Percentiles rank a stretch among this genome's conserved stretches.
Evolutionary conservation across 2,797 vertebrate genomes (phyloP).

Genomic region (Alfaro cultratus): DNA sequence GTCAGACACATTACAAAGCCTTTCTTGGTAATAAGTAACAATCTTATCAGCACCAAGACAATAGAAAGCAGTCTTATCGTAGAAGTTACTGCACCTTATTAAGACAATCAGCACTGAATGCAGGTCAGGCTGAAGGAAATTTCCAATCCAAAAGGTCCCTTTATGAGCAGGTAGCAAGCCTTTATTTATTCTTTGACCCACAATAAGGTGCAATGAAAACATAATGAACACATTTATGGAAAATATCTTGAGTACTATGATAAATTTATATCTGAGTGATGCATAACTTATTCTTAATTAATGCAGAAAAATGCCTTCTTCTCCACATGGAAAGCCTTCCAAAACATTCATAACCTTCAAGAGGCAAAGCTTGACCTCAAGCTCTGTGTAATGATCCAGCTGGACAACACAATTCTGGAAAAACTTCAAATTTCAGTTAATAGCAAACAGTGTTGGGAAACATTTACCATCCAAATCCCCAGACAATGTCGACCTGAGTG

Average conservation of each 20-base stretch:
- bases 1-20: constrained; percentile 29
- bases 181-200: constrained; percentile 10
- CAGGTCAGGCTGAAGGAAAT: constrained; percentile 19
- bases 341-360: not conserved
- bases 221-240: not conserved
- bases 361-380: not conserved
- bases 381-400: constrained; percentile 20
- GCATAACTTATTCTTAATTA: not conserved
- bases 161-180: constrained; percentile 22
- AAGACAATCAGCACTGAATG: constrained; percentile 44
- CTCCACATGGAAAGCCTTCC: not conserved
- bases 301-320: not conserved
- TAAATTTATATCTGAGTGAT: not conserved
- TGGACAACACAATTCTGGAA: not conserved
- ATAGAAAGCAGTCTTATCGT: constrained; percentile 56
- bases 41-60: constrained; percentile 66
- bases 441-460: constrained; percentile 9
- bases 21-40: constrained; percentile 71
- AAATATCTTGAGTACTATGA: not conserved
- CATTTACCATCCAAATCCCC: constrained; percentile 10
- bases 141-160: not conserved
- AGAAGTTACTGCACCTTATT: constrained; percentile 38
- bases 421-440: constrained; percentile 12
- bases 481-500: not conserved
- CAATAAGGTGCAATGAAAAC: not conserved